Evolutionary conservation across 2,888 invertebrate genomes (phyloP).

Genomic region (Eulithis testata): DNA sequence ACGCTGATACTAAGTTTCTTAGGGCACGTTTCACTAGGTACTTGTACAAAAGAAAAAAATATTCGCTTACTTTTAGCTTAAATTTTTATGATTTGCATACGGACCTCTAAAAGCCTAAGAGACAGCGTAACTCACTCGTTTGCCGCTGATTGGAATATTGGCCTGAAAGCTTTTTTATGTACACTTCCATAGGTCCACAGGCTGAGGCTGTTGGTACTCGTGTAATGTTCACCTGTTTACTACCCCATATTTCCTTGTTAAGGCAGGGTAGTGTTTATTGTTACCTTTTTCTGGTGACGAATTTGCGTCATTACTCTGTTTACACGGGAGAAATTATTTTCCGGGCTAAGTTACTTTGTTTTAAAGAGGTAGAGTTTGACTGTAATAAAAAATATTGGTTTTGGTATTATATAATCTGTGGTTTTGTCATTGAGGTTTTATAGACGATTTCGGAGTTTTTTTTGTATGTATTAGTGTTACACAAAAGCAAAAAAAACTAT

Average conservation of each 20-base stretch:
- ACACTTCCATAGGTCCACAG: slow-evolving; percentile 58
- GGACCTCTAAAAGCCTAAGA: slow-evolving; percentile 53
- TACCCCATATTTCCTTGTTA: slow-evolving; percentile 47
- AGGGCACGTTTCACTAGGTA: background rate
- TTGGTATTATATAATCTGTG: too few species aligned
- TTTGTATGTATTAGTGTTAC: too few species aligned
- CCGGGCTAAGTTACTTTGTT: background rate
- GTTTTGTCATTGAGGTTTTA: too few species aligned
- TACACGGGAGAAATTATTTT: background rate
- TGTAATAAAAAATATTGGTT: background rate
- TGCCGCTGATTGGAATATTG: slow-evolving; percentile 66
- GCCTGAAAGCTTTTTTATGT: slow-evolving; percentile 71
- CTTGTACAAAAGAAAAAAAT: too few species aligned
- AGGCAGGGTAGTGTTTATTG: slow-evolving; percentile 38
- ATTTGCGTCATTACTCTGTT: slow-evolving; percentile 23
- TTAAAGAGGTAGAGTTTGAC: background rate
- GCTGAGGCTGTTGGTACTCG: slow-evolving; percentile 53
- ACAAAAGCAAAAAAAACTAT: too few species aligned
- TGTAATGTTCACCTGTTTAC: slow-evolving; percentile 53
- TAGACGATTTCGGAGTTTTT: too few species aligned
- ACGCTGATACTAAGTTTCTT: too few species aligned
- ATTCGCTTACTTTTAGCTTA: too few species aligned
- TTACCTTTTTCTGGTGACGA: slow-evolving; percentile 36
- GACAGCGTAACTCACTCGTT: slow-evolving; percentile 62
- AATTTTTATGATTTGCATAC: background rate